phyloP scores from a whole-genome alignment of 2,797 vertebrate genomes.

The Hapalemur alaotrensis region DNA sequence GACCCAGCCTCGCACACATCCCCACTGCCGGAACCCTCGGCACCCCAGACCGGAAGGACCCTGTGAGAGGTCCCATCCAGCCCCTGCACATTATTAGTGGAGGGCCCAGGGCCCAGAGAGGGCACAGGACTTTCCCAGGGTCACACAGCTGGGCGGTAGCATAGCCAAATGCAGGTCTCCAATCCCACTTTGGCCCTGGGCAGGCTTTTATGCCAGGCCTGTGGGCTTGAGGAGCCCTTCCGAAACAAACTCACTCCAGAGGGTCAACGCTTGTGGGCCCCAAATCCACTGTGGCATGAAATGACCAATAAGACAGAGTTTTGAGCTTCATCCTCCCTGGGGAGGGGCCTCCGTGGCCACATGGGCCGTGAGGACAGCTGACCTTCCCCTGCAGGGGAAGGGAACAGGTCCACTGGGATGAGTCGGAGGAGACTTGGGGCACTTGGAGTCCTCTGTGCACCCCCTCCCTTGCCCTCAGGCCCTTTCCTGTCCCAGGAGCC shows the following conservation, averaged over 20 bases:
- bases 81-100: background rate
- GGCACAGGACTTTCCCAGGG: background rate
- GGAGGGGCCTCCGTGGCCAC: background rate
- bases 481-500: background rate
- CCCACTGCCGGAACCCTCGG: fast-evolving
- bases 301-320: background rate
- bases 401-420: background rate
- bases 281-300: background rate
- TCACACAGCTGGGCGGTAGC: background rate
- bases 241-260: background rate
- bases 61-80: background rate
- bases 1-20: background rate
- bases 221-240: background rate
- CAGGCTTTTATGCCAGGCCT: background rate
- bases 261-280: background rate
- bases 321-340: background rate
- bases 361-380: background rate
- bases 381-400: background rate
- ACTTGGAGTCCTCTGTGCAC: background rate
- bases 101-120: background rate
- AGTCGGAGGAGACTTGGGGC: background rate
- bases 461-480: background rate
- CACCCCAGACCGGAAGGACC: background rate
- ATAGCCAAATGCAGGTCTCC: background rate
- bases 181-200: background rate